These are phyloP conservation scores for Drosophila kanekoi DNA, from an alignment of 2,888 invertebrate species.

Conservation along the genomic window DNA sequence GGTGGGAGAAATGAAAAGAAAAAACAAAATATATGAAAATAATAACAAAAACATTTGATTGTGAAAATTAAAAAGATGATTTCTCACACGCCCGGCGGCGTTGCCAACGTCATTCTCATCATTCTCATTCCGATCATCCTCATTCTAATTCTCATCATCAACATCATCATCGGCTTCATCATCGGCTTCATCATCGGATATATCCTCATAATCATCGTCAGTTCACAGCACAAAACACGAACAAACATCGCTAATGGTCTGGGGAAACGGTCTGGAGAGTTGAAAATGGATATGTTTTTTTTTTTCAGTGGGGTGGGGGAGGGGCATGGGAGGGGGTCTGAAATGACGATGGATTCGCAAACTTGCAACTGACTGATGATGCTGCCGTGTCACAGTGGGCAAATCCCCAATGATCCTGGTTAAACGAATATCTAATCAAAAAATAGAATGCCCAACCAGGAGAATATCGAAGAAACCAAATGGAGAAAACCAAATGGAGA, in stretches of 20 bases:
- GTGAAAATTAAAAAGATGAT: constrained; percentile 81
- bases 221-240: constrained; percentile 30
- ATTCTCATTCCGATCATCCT: constrained; percentile 12
- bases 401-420: background rate
- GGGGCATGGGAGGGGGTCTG: constrained; percentile 1
- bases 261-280: constrained; percentile 19
- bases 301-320: background rate
- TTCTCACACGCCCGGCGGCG: constrained; percentile 71
- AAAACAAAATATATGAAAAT: constrained; percentile 36
- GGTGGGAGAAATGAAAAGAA: constrained; percentile 25
- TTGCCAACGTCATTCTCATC: constrained; percentile 42
- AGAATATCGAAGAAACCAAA: background rate
- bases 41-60: constrained; percentile 72
- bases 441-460: background rate
- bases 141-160: constrained; percentile 21
- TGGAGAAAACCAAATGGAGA: too few species aligned
- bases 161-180: constrained; percentile 21
- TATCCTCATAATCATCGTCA: constrained; percentile 18
- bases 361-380: constrained; percentile 34
- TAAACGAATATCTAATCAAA: background rate
- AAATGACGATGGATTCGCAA: constrained; percentile 17
- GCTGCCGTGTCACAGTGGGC: constrained; percentile 22
- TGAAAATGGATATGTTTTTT: constrained; percentile 10
- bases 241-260: constrained; percentile 33
- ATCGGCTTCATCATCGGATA: constrained; percentile 9